Evolutionary conservation across 92 coral and sea anemone genomes (phyloP), one percentile per base, ranked within the genome.

Genomic region (Porites evermanni): DNA sequence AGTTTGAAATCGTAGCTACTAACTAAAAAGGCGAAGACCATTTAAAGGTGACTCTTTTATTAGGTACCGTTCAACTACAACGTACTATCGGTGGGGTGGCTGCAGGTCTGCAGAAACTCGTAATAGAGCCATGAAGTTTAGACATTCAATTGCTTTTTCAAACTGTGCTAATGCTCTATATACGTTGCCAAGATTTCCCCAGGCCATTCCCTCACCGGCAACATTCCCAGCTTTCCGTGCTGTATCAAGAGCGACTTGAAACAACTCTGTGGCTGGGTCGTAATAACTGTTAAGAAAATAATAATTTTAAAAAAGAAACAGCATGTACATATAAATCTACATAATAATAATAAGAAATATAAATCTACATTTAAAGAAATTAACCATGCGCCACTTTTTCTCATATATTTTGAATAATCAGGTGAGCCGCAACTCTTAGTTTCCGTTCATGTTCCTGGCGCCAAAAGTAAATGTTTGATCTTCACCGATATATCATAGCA

Each of bases 141-240:
- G 94, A 44, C 92, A 91, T 1, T 52, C 77, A 44, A 91, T 91
- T 2, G 94, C 94, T 47, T 88, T 87, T 53, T 91, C 70, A 56
- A 74, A 87, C 29, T 64, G 87, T 50, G 83, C 92, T n/a, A 91
- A 68, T 13, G 82, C 73, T 75, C 94, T 78, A 69, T 91, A 82
- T 1, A 88, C 94, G 24, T 91, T 83, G 52, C 94, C 94, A 18
- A 91, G 85, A 52, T 91, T 91, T 5, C 94, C 94, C 94, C 94
- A 88, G 1, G 94, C 94, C 94, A 91, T 91, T 12, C 94, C 94
- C 54, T 91, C 94, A 50, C 94, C 82, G 10, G 94, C 94, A 29
- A 88, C 83, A 70, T 88, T 91, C 64, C 58, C 61, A 1, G 92
- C 92, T 18, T 32, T 72, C n/a, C 68, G 79, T 19, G 82, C 86